A percentile compares a stretch with the other conserved stretches of the same genome.
Conservation (phyloP, 1,140 invertebrate species). For the Heliconius himera region DNA sequence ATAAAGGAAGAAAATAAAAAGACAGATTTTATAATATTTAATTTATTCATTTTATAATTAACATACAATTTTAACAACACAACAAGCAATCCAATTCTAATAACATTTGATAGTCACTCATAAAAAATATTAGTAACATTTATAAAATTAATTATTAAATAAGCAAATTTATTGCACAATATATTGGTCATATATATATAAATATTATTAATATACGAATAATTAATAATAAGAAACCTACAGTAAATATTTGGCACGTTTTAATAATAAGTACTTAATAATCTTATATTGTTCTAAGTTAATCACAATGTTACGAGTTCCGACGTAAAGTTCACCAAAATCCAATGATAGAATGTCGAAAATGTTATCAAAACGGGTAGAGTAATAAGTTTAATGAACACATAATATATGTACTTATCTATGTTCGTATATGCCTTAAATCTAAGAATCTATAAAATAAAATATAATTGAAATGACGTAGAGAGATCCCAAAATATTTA, state of each 20-base stretch:
- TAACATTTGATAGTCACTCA: constrained; percentile 23
- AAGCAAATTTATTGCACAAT: constrained; percentile 22
- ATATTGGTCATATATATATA: constrained; percentile 19
- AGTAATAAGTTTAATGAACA: constrained; percentile 21
- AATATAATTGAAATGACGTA: constrained; percentile 15
- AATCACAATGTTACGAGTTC: constrained; percentile 34
- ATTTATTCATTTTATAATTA: constrained; percentile 25
- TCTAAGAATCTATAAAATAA: constrained; percentile 5
- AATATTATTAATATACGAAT: background rate
- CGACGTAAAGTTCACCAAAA: constrained; percentile 14
- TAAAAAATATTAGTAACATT: constrained; percentile 12
- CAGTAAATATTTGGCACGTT: constrained; percentile 41
- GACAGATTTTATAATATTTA: constrained; percentile 2
- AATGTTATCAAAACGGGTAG: constrained; percentile 13
- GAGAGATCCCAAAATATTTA: background rate
- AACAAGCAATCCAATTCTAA: constrained; percentile 28
- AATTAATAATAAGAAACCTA: constrained; percentile 17
- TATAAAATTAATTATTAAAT: constrained; percentile 15
- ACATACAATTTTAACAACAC: constrained; percentile 23
- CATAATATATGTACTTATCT: background rate
- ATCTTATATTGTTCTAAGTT: constrained; percentile 34
- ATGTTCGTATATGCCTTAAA: background rate
- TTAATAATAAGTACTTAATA: constrained; percentile 24
- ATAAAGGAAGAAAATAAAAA: background rate
- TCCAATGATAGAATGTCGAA: background rate